Evolutionary conservation across 2,888 invertebrate species (phyloP), one percentile per base, ranked within the genome.

Genomic region (Cremastobaeus sp.): DNA sequence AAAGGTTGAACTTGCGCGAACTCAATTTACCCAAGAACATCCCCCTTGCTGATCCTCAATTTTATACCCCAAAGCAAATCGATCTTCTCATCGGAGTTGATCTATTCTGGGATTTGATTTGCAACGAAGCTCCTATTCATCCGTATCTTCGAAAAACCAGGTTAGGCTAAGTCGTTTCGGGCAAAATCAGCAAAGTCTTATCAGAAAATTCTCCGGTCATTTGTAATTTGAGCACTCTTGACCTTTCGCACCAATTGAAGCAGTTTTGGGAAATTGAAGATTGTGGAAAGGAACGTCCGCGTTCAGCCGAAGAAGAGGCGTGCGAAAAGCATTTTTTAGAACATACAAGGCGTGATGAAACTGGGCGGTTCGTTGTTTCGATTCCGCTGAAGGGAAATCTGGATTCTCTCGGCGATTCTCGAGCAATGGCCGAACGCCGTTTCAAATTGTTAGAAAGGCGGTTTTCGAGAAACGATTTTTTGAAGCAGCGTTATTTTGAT

Each of bases 1-100:
- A 37, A 17, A 15, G 17, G 3, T 2, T 37, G 9, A 37, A 37
- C 1, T 4, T 37, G 6, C 17, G 17, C 2, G 9, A 37, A 2
- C 17, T 37, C 15, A 5, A 8, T 17, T 17, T 37, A 37, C 37
- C 37, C 1, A 1, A 15, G 1, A n/a, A n/a, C 0, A 77, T 76
- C 3, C 32, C 78, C 1, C 14, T 43, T n/a, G 43, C 14, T 59
- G 66, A 37, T 76, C 78, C 25, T 5, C 3, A 12, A 12, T 41
- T 55, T 12, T 41, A 14, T 9, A 14, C 18, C 11, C 55, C 39
- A 4, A 39, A 41, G 39, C 17, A 30, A 17, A 35, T 55, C 28
- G 54, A 54, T 28, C n/a, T 39, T n/a, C 35, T 54, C 4, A 54
- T 54, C n/a, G n/a, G n/a, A n/a, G n/a, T n/a, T n/a, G n/a, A n/a